Conservation (phyloP, 2,113 vertebrate genomes). For the Donacobius atricapilla region DNA sequence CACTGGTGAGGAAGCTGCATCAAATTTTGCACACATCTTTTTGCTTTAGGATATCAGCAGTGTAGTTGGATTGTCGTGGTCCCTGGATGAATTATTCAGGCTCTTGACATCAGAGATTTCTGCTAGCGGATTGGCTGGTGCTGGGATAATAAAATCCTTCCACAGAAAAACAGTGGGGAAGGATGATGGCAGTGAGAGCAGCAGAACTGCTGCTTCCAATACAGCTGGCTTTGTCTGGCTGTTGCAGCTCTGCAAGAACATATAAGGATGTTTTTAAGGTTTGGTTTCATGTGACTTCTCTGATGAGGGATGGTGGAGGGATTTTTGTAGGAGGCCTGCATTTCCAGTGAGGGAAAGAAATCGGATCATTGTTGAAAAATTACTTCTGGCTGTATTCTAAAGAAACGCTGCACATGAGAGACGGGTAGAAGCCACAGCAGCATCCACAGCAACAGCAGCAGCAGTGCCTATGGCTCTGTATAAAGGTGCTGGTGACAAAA, state of each 20-base stretch:
- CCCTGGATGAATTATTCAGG: slow-evolving; percentile 74
- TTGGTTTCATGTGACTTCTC: background rate
- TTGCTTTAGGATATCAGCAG: background rate
- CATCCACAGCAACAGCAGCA: background rate
- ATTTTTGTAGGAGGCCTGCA: background rate
- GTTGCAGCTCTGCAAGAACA: background rate
- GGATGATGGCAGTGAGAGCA: slow-evolving; percentile 76
- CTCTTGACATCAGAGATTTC: slow-evolving; percentile 78
- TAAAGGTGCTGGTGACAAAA: slow-evolving; percentile 71
- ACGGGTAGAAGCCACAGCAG: background rate
- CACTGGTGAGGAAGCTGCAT: background rate
- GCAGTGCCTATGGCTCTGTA: slow-evolving; percentile 67
- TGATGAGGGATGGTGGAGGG: background rate
- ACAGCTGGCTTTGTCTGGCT: slow-evolving; percentile 45
- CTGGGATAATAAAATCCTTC: slow-evolving; percentile 55
- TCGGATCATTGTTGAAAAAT: background rate
- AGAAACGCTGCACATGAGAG: background rate
- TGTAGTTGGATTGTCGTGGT: slow-evolving; percentile 27
- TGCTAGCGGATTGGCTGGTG: slow-evolving; percentile 69
- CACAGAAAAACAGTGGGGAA: slow-evolving; percentile 66
- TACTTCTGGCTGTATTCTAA: background rate
- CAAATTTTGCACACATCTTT: slow-evolving; percentile 15
- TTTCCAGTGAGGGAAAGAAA: background rate
- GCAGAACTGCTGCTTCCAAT: slow-evolving; percentile 48
- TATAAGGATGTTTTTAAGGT: slow-evolving; percentile 18